Conservation (phyloP, 2,888 invertebrate genomes). For the Hirtodrosophila trivittata region DNA sequence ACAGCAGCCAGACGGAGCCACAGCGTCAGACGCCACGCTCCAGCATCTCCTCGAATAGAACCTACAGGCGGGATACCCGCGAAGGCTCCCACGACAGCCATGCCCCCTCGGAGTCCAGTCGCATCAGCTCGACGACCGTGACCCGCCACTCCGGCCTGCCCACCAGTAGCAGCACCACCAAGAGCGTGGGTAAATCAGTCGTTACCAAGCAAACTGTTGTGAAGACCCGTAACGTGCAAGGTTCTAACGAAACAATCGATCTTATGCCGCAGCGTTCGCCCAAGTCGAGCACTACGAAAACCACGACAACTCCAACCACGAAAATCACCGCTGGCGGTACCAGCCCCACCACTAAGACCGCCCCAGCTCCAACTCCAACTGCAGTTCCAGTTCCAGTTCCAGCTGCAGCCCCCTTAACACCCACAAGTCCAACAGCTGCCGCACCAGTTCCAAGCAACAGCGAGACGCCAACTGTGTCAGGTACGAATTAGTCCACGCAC, state of each 20-base stretch:
- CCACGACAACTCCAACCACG: constrained; percentile 50
- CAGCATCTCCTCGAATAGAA: constrained; percentile 77
- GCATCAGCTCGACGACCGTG: constrained; percentile 82
- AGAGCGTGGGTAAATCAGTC: constrained; percentile 66
- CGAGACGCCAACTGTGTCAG: constrained; percentile 75
- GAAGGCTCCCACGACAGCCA: constrained; percentile 83
- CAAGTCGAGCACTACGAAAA: constrained; percentile 54
- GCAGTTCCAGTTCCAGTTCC: constrained; percentile 13
- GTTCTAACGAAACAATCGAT: constrained; percentile 75
- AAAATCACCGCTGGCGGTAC: constrained; percentile 24
- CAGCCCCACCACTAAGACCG: constrained; percentile 5
- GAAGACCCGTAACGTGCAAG: constrained; percentile 65
- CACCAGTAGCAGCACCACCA: constrained; percentile 50
- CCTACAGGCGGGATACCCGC: constrained; percentile 74
- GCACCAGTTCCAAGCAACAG: constrained; percentile 8
- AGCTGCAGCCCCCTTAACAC: constrained; percentile 16
- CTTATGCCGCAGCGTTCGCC: constrained; percentile 68
- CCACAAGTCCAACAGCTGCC: constrained; percentile 25
- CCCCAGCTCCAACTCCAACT: constrained; percentile 9
- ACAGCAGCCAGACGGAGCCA: constrained; percentile 82
- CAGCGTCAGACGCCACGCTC: constrained; percentile 78
- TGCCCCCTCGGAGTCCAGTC: constrained; percentile 81
- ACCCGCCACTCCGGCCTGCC: constrained; percentile 72
- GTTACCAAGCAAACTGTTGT: constrained; percentile 68
- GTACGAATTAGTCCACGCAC: constrained; percentile 79